Evolutionary conservation across 2,888 invertebrate genomes (phyloP).

Genomic region (Ethmia dodecea): DNA sequence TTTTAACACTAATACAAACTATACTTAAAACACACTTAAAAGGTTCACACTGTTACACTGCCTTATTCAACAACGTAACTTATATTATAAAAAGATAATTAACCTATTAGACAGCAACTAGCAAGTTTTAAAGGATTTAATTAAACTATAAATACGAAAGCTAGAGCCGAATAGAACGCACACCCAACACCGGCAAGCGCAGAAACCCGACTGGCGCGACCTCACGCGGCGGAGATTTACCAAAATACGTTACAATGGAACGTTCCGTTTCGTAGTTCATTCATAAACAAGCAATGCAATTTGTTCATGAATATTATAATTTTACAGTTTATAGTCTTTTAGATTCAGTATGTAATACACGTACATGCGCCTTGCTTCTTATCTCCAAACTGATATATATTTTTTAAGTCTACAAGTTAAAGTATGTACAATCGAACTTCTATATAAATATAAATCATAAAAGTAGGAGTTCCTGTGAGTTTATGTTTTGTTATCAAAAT

Average conservation of each 20-base stretch:
- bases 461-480: too few relatives aligned
- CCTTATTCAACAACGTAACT: conserved; percentile 13
- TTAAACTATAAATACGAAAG: conserved; percentile 54
- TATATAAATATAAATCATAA: too few relatives aligned
- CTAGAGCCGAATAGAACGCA: conserved; percentile 50
- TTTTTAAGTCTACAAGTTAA: too few relatives aligned
- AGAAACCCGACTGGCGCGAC: conserved; percentile 70
- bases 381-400: background rate
- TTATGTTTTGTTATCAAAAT: too few relatives aligned
- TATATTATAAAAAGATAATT: conserved; percentile 15
- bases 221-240: conserved; percentile 42
- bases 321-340: background rate
- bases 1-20: conserved; percentile 37
- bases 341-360: background rate
- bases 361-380: background rate
- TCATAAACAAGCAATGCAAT: conserved; percentile 18
- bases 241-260: conserved; percentile 41
- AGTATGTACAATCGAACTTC: too few relatives aligned
- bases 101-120: conserved; percentile 11
- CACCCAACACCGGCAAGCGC: conserved; percentile 59
- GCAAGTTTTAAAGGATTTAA: conserved; percentile 21
- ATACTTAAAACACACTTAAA: conserved; percentile 38
- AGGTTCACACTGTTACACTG: conserved; percentile 35
- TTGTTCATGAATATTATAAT: background rate
- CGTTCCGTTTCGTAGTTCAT: conserved; percentile 40